These are phyloP conservation scores for Gephyroberyx darwinii DNA, from an alignment of 2,797 vertebrate genomes.

Conservation along the genomic window DNA sequence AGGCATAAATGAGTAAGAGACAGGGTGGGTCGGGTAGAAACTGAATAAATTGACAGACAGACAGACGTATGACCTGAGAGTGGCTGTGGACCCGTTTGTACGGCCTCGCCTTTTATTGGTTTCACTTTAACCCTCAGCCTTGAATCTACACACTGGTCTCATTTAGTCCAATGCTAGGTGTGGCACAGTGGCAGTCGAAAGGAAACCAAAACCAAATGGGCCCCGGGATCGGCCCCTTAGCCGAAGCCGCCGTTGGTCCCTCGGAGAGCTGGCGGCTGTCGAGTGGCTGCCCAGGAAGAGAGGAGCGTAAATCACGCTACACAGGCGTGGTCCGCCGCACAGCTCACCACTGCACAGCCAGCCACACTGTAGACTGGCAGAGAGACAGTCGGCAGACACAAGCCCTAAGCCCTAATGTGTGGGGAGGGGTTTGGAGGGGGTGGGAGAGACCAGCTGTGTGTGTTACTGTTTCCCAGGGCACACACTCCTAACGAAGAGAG, in stretches of 20 bases:
- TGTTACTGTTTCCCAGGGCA: slow-evolving; percentile 46
- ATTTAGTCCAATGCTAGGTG: slow-evolving; percentile 82
- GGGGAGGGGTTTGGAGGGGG: slow-evolving; percentile 51
- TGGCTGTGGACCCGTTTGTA: slow-evolving; percentile 58
- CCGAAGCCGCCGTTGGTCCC: slow-evolving; percentile 71
- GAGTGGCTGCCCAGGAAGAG: slow-evolving; percentile 68
- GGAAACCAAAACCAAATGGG: slow-evolving; percentile 83
- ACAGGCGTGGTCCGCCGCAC: slow-evolving; percentile 71
- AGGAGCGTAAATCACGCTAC: slow-evolving; percentile 77
- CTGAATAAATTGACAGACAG: slow-evolving; percentile 71
- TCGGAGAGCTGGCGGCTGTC: slow-evolving; percentile 69
- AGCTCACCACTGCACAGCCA: slow-evolving; percentile 61
- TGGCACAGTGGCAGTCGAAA: slow-evolving; percentile 78
- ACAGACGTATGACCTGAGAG: slow-evolving; percentile 70
- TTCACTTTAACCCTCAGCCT: slow-evolving; percentile 64
- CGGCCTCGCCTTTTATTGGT: slow-evolving; percentile 73
- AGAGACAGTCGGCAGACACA: slow-evolving; percentile 63
- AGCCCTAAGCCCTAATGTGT: slow-evolving; percentile 39
- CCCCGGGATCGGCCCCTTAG: slow-evolving; percentile 68
- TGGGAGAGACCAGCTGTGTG: slow-evolving; percentile 57
- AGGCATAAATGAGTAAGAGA: slow-evolving; percentile 62
- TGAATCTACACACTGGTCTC: slow-evolving; percentile 78
- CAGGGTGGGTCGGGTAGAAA: slow-evolving; percentile 58
- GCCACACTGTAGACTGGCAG: slow-evolving; percentile 61
- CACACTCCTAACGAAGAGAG: slow-evolving; percentile 61